phyloP scores from a whole-genome alignment of 30 jellyfish, hydroid and myxozoan genomes.

The Aurelia aurita region DNA sequence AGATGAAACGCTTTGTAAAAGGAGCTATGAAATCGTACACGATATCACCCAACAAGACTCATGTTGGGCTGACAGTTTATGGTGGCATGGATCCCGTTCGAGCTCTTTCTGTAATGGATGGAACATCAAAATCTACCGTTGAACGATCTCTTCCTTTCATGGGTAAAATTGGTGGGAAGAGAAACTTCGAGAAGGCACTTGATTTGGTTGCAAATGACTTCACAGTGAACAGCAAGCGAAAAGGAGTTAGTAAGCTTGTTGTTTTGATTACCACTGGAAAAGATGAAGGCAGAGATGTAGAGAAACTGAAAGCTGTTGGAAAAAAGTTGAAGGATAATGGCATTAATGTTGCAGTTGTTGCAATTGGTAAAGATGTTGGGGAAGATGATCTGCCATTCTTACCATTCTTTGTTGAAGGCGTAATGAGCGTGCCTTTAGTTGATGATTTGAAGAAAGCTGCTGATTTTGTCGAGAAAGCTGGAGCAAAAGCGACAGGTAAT shows the following conservation, averaged over 20 bases:
- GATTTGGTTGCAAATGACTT: not conserved
- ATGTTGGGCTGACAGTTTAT: slow-evolving; percentile 55
- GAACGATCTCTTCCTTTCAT: not conserved
- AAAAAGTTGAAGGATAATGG: not conserved
- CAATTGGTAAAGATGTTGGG: slow-evolving; percentile 22
- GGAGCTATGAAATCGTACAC: slow-evolving; percentile 43
- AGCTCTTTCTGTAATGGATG: slow-evolving; percentile 14
- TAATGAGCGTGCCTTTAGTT: not conserved
- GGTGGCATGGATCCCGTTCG: slow-evolving; percentile 28
- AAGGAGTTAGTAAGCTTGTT: slow-evolving; percentile 37
- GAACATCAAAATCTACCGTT: slow-evolving; percentile 13
- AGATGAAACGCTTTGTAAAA: slow-evolving; percentile 45
- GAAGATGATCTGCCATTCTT: not conserved
- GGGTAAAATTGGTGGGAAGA: slow-evolving; percentile 40
- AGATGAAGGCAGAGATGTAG: not conserved
- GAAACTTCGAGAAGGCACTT: slow-evolving; percentile 65
- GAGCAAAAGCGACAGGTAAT: slow-evolving; percentile 7
- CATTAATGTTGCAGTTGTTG: slow-evolving; percentile 37
- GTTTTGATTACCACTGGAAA: slow-evolving; percentile 66
- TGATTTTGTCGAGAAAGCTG: slow-evolving; percentile 52
- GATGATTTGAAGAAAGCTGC: slow-evolving; percentile 21
- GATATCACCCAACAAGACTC: slow-evolving; percentile 45
- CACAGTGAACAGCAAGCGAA: not conserved
- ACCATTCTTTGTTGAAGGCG: not conserved
- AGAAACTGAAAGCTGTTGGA: slow-evolving; percentile 11